Evolutionary conservation across 2,888 invertebrate species (phyloP).

Genomic region (Agapetus fuscipes): DNA sequence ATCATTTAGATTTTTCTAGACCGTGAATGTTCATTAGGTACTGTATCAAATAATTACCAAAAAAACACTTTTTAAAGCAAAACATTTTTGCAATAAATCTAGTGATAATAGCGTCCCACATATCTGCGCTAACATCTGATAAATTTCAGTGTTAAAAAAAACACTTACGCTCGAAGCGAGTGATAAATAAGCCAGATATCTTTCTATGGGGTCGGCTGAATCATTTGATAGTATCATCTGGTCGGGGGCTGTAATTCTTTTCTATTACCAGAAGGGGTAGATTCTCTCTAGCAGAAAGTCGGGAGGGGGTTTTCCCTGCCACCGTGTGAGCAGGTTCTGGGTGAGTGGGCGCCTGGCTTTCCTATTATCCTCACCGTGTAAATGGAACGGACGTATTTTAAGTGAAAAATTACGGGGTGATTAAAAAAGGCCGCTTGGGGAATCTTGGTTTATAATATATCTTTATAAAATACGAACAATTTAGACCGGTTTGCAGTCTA

Average conservation of each 20-base stretch:
- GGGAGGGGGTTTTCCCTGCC: no score
- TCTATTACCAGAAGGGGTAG: conserved; percentile 2
- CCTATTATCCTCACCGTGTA: conserved; percentile 2
- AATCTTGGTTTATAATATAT: no score
- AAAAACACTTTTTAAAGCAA: neutral
- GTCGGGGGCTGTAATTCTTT: neutral
- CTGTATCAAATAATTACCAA: no score
- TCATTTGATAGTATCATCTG: conserved; percentile 1
- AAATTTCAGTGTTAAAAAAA: no score
- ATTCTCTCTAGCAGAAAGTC: neutral
- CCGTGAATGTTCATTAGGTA: no score
- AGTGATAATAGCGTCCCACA: neutral
- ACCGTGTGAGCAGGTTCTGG: no score
- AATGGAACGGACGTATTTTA: conserved; percentile 8
- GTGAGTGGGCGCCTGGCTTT: neutral
- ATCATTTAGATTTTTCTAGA: no score
- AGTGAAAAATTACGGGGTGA: conserved; percentile 9
- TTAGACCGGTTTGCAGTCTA: no score
- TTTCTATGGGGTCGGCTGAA: neutral
- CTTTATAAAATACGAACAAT: no score
- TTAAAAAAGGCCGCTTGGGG: no score
- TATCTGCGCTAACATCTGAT: no score
- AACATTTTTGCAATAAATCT: neutral
- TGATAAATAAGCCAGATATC: neutral
- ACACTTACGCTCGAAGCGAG: neutral